These are phyloP conservation scores for Drosophila melanosoma DNA, from an alignment of 2,888 invertebrate species.

Conservation along the genomic window DNA sequence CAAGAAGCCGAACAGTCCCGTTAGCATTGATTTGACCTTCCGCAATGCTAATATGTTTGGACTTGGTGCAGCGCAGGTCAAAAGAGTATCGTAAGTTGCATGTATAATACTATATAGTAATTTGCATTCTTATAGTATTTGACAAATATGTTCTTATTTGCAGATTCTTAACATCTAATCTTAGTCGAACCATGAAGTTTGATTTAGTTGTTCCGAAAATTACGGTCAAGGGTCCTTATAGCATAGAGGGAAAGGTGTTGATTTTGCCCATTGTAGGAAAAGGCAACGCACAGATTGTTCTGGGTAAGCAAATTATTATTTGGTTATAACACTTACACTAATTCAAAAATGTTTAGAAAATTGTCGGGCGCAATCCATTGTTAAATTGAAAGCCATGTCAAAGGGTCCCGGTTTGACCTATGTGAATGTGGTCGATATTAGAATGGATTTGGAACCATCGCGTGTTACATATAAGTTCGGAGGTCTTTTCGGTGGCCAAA, in stretches of 20 bases:
- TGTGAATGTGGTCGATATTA: slow-evolving; percentile 50
- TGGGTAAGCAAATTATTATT: slow-evolving; percentile 59
- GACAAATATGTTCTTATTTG: neutral
- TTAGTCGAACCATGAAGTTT: slow-evolving; percentile 62
- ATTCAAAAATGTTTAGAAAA: slow-evolving; percentile 26
- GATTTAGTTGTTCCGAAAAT: slow-evolving; percentile 66
- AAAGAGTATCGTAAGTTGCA: slow-evolving; percentile 63
- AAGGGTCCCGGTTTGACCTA: slow-evolving; percentile 64
- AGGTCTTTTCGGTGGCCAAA: slow-evolving; percentile 85
- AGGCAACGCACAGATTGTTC: slow-evolving; percentile 65
- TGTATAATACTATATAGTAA: neutral
- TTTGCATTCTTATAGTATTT: neutral
- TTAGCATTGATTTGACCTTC: slow-evolving; percentile 81
- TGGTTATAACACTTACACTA: neutral
- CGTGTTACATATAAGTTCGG: slow-evolving; percentile 65
- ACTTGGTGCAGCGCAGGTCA: slow-evolving; percentile 54
- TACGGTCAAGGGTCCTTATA: slow-evolving; percentile 75
- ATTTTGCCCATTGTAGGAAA: slow-evolving; percentile 80
- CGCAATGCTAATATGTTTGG: slow-evolving; percentile 77
- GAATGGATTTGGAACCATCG: slow-evolving; percentile 61
- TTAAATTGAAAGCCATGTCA: slow-evolving; percentile 41
- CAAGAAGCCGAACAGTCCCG: slow-evolving; percentile 79
- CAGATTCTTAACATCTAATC: slow-evolving; percentile 71
- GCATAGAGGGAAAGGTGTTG: slow-evolving; percentile 75
- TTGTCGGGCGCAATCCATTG: slow-evolving; percentile 35